Percentiles rank a stretch among this genome's conserved stretches.
Conservation (phyloP, 2,113 vertebrate species). For the Arvicanthis niloticus region DNA sequence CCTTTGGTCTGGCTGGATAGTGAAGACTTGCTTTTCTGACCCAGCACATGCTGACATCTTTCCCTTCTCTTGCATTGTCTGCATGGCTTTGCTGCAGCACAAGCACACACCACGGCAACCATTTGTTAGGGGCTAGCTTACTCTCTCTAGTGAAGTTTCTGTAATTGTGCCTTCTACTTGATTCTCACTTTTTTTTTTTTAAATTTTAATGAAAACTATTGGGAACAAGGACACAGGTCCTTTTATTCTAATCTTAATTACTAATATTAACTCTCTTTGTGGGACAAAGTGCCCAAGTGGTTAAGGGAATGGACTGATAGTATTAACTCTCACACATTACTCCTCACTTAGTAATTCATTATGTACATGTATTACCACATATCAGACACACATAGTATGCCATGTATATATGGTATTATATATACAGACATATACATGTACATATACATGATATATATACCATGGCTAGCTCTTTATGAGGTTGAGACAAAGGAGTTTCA, state of each 20-base stretch:
- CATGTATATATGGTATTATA: no score
- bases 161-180: background rate
- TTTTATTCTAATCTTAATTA: background rate
- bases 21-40: background rate
- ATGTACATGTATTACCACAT: background rate
- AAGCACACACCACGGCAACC: background rate
- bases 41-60: background rate
- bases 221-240: background rate
- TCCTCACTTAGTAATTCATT: background rate
- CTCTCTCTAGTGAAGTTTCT: background rate
- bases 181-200: background rate
- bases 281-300: background rate
- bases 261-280: background rate
- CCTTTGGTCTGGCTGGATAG: background rate
- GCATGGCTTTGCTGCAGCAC: background rate
- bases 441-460: no score
- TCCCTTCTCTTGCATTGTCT: background rate
- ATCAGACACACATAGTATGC: background rate
- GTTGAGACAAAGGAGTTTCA: no score
- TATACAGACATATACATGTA: no score
- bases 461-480: no score
- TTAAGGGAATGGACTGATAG: background rate
- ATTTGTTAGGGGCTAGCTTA: background rate
- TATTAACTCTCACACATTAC: background rate
- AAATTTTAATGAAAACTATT: background rate